Evolutionary conservation across 2,888 invertebrate genomes (phyloP).

Genomic region (Molorchus minor): DNA sequence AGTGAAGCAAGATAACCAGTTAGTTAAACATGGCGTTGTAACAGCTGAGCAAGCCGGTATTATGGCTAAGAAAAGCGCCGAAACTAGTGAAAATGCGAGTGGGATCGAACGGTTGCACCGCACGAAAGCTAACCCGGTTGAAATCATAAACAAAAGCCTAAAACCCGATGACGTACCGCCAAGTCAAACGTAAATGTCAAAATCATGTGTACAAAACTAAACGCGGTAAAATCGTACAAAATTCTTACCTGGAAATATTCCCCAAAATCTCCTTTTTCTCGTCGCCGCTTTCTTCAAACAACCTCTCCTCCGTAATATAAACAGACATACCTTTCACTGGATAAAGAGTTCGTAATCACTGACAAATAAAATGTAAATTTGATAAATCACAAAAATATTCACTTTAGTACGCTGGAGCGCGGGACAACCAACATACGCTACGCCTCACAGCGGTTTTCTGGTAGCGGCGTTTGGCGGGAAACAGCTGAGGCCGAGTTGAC

Average conservation of each 20-base stretch:
- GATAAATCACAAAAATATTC: slow-evolving; percentile 36
- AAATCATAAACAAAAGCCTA: slow-evolving; percentile 21
- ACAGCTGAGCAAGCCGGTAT: slow-evolving; percentile 48
- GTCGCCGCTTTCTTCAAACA: slow-evolving; percentile 66
- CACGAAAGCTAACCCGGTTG: not conserved
- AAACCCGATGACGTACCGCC: slow-evolving; percentile 35
- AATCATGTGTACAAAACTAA: slow-evolving; percentile 57
- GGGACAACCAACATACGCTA: slow-evolving; percentile 65
- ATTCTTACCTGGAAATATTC: slow-evolving; percentile 64
- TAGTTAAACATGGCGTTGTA: slow-evolving; percentile 49
- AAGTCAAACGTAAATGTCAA: slow-evolving; percentile 54
- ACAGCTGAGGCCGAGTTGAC: slow-evolving; percentile 71
- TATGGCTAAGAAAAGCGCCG: slow-evolving; percentile 4
- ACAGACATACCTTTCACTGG: slow-evolving; percentile 63
- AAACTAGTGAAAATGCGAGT: slow-evolving; percentile 7
- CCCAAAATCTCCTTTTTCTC: slow-evolving; percentile 65
- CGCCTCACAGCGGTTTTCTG: slow-evolving; percentile 70
- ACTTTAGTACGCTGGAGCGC: slow-evolving; percentile 57
- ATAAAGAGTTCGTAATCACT: slow-evolving; percentile 44
- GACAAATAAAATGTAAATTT: slow-evolving; percentile 48
- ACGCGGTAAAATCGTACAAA: slow-evolving; percentile 49
- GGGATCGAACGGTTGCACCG: not conserved
- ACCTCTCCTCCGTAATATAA: slow-evolving; percentile 65
- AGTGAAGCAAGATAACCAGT: not conserved
- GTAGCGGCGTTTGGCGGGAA: slow-evolving; percentile 75